A percentile compares a stretch with the other conserved stretches of the same genome.
These are phyloP conservation scores for Magallana nippona DNA, from an alignment of 2,888 invertebrate species.

Conservation along the genomic window DNA sequence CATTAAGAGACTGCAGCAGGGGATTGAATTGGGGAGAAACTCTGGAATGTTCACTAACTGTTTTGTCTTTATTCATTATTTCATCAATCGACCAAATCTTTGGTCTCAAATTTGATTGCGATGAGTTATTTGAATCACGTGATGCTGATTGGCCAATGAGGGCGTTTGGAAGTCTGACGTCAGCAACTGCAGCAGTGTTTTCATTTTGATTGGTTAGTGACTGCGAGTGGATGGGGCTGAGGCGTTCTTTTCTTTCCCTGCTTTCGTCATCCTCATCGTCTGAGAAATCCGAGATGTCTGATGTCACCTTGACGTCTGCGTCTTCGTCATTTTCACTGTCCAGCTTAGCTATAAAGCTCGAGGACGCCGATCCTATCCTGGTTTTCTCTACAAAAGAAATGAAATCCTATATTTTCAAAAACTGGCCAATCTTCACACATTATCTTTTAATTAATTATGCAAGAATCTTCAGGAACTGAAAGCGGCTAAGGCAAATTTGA, in stretches of 20 bases:
- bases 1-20: background rate
- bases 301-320: conserved; percentile 48
- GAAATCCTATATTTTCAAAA: background rate
- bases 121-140: conserved; percentile 18
- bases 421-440: background rate
- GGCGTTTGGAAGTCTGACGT: too few species aligned
- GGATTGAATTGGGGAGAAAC: background rate
- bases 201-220: conserved; percentile 33
- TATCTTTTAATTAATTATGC: background rate
- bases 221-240: background rate
- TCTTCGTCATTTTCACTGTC: conserved; percentile 46
- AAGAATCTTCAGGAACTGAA: background rate
- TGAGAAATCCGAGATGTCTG: conserved; percentile 61
- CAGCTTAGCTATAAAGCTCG: background rate
- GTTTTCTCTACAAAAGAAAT: conserved; percentile 39
- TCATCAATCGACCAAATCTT: conserved; percentile 74
- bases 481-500: too few species aligned
- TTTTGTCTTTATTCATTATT: conserved; percentile 47
- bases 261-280: conserved; percentile 51
- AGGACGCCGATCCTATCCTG: conserved; percentile 9
- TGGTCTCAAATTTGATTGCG: conserved; percentile 55
- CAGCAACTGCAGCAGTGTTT: background rate
- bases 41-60: conserved; percentile 9
- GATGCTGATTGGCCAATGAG: background rate
- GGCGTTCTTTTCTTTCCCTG: conserved; percentile 38